Base-by-base conservation (phyloP, 2,888 invertebrate species). In the Trilocha varians region DNA sequence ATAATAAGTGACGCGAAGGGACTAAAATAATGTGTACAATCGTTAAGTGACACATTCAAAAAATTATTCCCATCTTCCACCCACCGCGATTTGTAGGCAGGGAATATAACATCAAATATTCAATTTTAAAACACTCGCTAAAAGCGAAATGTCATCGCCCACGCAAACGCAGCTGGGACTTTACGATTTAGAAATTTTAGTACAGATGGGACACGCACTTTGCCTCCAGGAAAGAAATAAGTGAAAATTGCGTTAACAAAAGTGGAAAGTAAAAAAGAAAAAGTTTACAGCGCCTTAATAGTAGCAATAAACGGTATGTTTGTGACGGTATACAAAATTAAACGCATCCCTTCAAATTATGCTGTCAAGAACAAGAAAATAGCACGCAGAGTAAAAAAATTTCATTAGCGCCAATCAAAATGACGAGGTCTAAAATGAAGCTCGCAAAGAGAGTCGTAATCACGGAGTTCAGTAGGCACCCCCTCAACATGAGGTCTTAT, bases 371-470 rank as follows among this genome's bases (percentile, higher is more conserved):
- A 79, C 85, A 84, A 79, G 82, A 76, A 83, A 78, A 78, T 61
- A 70, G 72, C 70, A 70, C 68, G 63, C 65, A 63, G 73, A 80
- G 78, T 78, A 80, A 67, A 85, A 83, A 80, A 84, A 85, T 85
- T 85, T 85, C 83, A 85, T 85, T 85, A 85, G 83, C 85, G 83
- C 82, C 85, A 85, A 85, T 85, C 85, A 85, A 83, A 84, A 78
- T 84, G 85, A 84, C 84, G 84, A 85, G 82, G 80, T 83, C 78
- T 70, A 80, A 84, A 83, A 83, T 82, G 85, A 83, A 85, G 78
- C 78, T 78, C 62, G 76, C 80, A 76, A 78, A 77, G 80, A 79
- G 80, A 83, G 79, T 83, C 84, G 82, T 85, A 85, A 85, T 84
- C 83, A 84, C 84, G 76, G 83, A 83, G 78, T 80, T 78, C 76